These are phyloP conservation scores for Odontamblyopus lacepedii DNA, from an alignment of 2,797 vertebrate genomes.

Conservation along the genomic window DNA sequence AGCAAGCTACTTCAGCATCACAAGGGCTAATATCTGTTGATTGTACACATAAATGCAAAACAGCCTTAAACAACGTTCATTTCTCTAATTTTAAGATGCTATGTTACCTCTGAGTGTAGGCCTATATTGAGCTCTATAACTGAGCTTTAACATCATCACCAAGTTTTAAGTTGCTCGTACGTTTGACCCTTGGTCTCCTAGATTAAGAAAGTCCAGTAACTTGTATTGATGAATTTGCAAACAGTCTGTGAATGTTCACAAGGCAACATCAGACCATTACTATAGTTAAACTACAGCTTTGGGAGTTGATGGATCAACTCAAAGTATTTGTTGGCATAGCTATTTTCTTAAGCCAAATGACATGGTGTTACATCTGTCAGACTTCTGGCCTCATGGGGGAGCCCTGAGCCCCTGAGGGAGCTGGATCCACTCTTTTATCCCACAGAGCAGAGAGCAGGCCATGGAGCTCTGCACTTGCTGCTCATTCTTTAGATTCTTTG, in stretches of 20 bases:
- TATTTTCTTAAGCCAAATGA: slow-evolving; percentile 65
- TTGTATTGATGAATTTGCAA: slow-evolving; percentile 58
- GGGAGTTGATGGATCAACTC: slow-evolving; percentile 72
- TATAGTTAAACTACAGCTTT: slow-evolving; percentile 35
- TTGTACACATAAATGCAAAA: too few relatives aligned
- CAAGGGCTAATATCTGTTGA: too few relatives aligned
- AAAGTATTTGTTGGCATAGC: slow-evolving; percentile 68
- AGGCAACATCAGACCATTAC: slow-evolving; percentile 26
- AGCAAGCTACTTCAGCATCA: too few relatives aligned
- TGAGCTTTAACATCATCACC: too few relatives aligned
- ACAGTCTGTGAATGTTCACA: slow-evolving; percentile 35
- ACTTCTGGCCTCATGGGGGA: slow-evolving; percentile 49
- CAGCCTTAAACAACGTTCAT: too few relatives aligned
- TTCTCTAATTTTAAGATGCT: too few relatives aligned
- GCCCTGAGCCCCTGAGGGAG: slow-evolving; percentile 39
- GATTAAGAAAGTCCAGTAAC: slow-evolving; percentile 31
- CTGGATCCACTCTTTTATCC: slow-evolving; percentile 49
- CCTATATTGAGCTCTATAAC: too few relatives aligned
- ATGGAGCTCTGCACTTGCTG: slow-evolving; percentile 35
- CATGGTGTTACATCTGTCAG: slow-evolving; percentile 61
- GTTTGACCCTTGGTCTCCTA: slow-evolving; percentile 2
- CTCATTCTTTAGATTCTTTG: slow-evolving; percentile 17
- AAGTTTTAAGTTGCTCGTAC: too few relatives aligned
- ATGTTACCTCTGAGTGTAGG: slow-evolving; percentile 6
- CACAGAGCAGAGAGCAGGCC: slow-evolving; percentile 37